Percentiles rank a stretch among this genome's conserved stretches.
These are phyloP conservation scores for Sorex fumeus DNA, from an alignment of 2,113 vertebrate genomes.

Conservation along the genomic window DNA sequence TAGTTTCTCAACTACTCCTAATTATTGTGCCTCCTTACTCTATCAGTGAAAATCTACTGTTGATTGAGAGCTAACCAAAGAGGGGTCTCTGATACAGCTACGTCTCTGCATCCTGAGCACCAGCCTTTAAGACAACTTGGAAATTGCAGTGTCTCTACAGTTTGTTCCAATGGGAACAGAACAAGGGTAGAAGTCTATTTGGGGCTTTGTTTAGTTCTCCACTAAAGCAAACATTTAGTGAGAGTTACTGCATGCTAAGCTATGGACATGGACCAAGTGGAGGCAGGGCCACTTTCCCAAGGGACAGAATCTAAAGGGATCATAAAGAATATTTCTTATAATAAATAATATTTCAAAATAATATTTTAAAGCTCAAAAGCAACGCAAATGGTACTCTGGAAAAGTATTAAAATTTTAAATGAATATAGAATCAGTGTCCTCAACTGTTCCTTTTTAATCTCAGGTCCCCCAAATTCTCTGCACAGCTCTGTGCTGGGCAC, in stretches of 20 bases:
- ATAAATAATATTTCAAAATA: not conserved
- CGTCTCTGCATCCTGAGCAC: too few species aligned
- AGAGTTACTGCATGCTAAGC: too few species aligned
- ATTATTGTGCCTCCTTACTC: too few species aligned
- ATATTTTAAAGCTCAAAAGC: not conserved
- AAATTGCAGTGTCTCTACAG: not conserved
- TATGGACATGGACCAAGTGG: not conserved
- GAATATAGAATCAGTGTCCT: not conserved
- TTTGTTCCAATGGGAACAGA: not conserved
- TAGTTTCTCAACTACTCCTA: too few species aligned
- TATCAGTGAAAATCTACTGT: too few species aligned
- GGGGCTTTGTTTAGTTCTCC: not conserved
- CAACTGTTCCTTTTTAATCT: too few species aligned
- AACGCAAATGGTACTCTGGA: not conserved
- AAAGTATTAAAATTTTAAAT: not conserved
- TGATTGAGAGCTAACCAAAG: too few species aligned
- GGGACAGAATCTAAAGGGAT: not conserved
- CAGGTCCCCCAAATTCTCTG: not conserved
- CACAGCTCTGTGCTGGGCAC: not conserved
- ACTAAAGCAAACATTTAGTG: not conserved
- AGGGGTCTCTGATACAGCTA: too few species aligned
- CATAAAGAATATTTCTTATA: accelerated
- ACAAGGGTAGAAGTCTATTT: too few species aligned
- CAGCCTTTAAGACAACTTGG: accelerated
- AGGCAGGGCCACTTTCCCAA: accelerated